Evolutionary conservation across 2,113 vertebrate species (phyloP), one percentile per base, ranked within the genome.

Genomic region (Oryzias melastigma): DNA sequence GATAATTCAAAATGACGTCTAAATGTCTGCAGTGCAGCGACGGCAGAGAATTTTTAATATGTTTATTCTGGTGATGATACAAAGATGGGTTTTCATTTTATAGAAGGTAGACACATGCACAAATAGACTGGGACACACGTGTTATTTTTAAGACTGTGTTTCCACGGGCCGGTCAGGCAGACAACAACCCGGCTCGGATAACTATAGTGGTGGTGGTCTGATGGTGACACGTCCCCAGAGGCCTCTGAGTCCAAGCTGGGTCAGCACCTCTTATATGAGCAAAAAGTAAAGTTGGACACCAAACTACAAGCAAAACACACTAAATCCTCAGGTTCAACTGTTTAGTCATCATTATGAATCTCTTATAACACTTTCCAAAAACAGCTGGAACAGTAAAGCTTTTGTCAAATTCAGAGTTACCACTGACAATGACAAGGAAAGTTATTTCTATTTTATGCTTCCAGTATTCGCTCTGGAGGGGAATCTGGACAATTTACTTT

Each of bases 111-210:
- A 58, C 2, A 58, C 52, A 69, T 49, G 66, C 44, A 65, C 1
- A 57, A 22, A 56, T 14, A 42, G 12, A 10, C 20, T 16, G 7
- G 15, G 29, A 24, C 14, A 42, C 29, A 62, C 1, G 17, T 76
- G 73, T 71, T 83, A 83, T 86, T 81, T 84, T 76, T 76, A 79
- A 75, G 63, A 52, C 40, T 69, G 64, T 84, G 51, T 84, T 85
- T 84, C 68, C 74, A 84, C 69, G 75, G 65, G 69, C 20, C 64
- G 59, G 61, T 80, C 43, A 61, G 62, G 70, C 61, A 1, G 71
- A 85, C 73, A 85, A 67, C 84, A 80, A 72, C 78, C 80, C 65
- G 71, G 75, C 73, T 87, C 73, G 66, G 80, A 68, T 87, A 71
- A 85, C 80, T 71, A 68, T 58, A 4, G 59, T 41, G 77, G 74